Evolutionary conservation across 2,888 invertebrate species (phyloP), one percentile per base, ranked within the genome.

Genomic region (Colostygia pectinataria): DNA sequence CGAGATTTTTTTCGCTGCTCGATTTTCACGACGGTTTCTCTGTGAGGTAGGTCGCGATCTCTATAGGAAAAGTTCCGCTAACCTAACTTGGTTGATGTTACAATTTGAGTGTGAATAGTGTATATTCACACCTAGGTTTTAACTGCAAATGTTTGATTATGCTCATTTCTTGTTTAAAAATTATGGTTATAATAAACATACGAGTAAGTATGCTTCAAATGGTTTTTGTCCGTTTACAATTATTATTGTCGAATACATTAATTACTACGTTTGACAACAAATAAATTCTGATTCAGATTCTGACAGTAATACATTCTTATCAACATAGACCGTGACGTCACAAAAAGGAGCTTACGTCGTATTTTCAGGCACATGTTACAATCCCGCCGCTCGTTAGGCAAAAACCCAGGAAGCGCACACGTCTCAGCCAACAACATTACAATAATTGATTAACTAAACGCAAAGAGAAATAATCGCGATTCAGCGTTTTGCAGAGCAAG

Each of bases 361-460:
- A 37, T 33, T 38, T 24, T 8, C 10, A 32, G 37, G 1, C 34
- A 33, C 42, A 49, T 45, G 27, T 38, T 37, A 12, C 12, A 4
- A 4, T 8, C 13, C 8, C 34, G 44, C 44, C 13, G 37, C 59
- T 72, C 68, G 66, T 68, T 69, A 68, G 54, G 61, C 63, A 71
- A 76, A 77, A 74, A 70, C 65, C 56, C 68, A 36, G 59, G 55
- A 59, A 55, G 61, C 58, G 55, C 78, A 77, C 75, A 79, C 80
- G 77, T 83, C 83, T 77, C 68, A 59, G 73, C 80, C 80, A 82
- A 87, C 86, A 86, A 78, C 75, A 88, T 89, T 88, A 87, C 77
- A 89, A 89, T 89, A 89, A 89, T 89, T 89, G 89, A 89, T 89
- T 88, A 88, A 84, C 86, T 81, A 82, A 87, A 87, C 83, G 81